A percentile compares a stretch with the other conserved stretches of the same genome.
Evolutionary conservation across 2,888 invertebrate genomes (phyloP).

Genomic region (Cryptocephalus moraei): DNA sequence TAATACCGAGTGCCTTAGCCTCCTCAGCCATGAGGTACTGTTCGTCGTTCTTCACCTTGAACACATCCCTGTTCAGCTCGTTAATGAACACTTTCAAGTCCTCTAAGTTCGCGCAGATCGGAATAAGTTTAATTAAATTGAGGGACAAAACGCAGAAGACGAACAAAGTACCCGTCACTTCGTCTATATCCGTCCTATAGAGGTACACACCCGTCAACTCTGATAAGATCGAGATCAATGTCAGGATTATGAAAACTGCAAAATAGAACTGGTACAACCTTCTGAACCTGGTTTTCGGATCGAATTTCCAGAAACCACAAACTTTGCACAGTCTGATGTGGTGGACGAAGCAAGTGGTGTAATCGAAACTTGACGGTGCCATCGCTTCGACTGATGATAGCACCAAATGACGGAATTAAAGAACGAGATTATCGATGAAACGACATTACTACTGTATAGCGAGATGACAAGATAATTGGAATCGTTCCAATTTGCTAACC

Average conservation of each 20-base stretch:
- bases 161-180: neutral
- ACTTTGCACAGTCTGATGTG: neutral
- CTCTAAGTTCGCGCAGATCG: neutral
- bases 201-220: neutral
- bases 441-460: too few relatives aligned
- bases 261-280: neutral
- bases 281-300: neutral
- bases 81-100: neutral
- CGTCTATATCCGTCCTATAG: neutral
- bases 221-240: neutral
- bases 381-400: neutral
- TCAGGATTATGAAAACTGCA: neutral
- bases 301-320: neutral
- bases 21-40: neutral
- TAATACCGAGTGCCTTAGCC: neutral
- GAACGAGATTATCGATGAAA: too few relatives aligned
- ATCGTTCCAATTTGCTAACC: too few relatives aligned
- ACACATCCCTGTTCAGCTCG: neutral
- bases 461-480: too few relatives aligned
- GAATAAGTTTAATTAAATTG: neutral
- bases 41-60: conserved; percentile 1
- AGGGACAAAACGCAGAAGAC: neutral
- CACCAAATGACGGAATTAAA: neutral
- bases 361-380: neutral
- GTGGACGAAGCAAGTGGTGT: neutral